Conservation (phyloP, 2,797 vertebrate genomes). For the Platyrinchus mystaceus region DNA sequence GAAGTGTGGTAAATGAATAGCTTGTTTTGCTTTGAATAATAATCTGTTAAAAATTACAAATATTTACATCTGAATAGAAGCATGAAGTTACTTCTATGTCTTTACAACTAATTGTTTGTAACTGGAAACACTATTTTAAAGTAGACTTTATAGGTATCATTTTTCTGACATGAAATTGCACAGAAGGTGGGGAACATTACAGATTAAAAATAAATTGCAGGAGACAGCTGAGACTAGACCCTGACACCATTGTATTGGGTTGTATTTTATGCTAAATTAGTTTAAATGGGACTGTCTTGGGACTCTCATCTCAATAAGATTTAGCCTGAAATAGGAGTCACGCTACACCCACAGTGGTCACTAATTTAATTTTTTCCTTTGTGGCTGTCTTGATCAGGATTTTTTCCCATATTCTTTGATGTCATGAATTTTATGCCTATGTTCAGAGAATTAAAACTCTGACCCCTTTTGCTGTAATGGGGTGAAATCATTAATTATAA, state of each 20-base stretch:
- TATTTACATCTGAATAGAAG: slow-evolving; percentile 35
- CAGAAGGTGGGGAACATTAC: not conserved
- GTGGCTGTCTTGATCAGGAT: not conserved
- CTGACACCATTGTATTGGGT: not conserved
- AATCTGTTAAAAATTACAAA: slow-evolving; percentile 35
- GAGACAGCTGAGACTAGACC: not conserved
- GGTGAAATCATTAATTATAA: not conserved
- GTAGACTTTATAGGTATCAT: slow-evolving; percentile 2
- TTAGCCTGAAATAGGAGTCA: not conserved
- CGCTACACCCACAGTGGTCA: not conserved
- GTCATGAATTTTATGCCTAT: not conserved
- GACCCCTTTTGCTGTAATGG: not conserved
- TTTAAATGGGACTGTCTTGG: slow-evolving; percentile 2
- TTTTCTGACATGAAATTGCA: slow-evolving; percentile 21
- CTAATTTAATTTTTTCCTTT: not conserved
- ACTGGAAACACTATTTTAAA: slow-evolving; percentile 9
- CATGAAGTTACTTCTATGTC: not conserved
- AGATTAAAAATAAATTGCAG: slow-evolving; percentile 46
- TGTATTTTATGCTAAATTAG: slow-evolving; percentile 19
- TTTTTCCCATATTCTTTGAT: not conserved
- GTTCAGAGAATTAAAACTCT: not conserved
- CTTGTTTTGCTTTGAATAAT: slow-evolving; percentile 41
- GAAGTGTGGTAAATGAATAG: not conserved
- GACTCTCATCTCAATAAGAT: not conserved
- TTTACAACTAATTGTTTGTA: slow-evolving; percentile 18